These are phyloP conservation scores for Cepaea nemoralis DNA, from an alignment of 1,140 invertebrate genomes.

Conservation along the genomic window DNA sequence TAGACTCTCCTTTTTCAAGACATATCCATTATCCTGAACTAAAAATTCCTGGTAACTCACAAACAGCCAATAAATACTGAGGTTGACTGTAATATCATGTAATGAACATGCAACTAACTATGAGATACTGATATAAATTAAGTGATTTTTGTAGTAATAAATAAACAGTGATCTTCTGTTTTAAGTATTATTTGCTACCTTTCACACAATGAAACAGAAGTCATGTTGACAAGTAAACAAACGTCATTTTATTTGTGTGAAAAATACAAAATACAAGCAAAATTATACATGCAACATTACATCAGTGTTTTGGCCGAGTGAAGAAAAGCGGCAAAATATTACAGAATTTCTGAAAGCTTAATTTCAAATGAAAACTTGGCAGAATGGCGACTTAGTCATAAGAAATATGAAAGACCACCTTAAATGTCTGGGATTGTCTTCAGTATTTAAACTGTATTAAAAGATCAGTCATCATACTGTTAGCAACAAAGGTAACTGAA, in stretches of 20 bases:
- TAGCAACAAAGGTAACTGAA: background rate
- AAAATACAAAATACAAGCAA: background rate
- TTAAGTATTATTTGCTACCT: too few relatives aligned
- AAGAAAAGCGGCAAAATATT: background rate
- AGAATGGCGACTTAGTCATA: background rate
- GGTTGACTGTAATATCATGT: too few relatives aligned
- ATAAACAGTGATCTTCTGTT: too few relatives aligned
- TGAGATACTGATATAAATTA: too few relatives aligned
- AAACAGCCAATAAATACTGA: too few relatives aligned
- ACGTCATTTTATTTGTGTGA: conserved; percentile 14
- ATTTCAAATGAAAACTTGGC: background rate
- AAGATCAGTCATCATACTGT: background rate
- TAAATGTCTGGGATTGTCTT: background rate
- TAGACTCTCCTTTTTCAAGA: too few relatives aligned
- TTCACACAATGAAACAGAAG: background rate
- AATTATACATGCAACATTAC: background rate
- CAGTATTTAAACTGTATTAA: background rate
- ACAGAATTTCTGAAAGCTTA: background rate
- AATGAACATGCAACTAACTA: too few relatives aligned
- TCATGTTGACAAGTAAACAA: background rate
- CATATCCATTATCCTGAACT: too few relatives aligned
- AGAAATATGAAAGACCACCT: background rate
- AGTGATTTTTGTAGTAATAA: too few relatives aligned
- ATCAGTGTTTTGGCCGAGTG: background rate
- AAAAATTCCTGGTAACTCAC: too few relatives aligned